Conservation (phyloP, 2,113 vertebrate genomes). For the Mustela lutreola region DNA sequence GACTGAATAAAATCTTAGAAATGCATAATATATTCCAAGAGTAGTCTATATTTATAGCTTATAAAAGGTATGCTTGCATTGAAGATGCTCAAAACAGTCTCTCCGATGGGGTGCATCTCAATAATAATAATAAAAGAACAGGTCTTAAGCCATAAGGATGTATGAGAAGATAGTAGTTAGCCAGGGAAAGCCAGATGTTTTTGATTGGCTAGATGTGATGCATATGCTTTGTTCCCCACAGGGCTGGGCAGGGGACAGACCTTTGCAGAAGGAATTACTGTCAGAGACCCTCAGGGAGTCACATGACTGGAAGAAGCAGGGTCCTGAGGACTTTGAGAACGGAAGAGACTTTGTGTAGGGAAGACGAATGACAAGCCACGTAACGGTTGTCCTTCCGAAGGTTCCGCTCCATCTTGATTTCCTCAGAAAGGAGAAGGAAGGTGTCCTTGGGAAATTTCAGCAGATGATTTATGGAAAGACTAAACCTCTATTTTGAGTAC, state of each 20-base stretch:
- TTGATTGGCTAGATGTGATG: background rate
- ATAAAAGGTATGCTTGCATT: background rate
- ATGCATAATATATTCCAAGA: background rate
- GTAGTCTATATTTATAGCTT: background rate
- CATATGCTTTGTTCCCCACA: background rate
- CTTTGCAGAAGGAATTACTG: background rate
- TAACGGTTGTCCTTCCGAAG: background rate
- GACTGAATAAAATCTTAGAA: background rate
- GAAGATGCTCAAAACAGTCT: background rate
- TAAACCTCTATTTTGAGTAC: conserved; percentile 31
- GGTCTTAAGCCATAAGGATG: background rate
- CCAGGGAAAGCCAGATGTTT: background rate
- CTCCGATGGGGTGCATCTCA: no score
- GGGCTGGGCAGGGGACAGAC: background rate
- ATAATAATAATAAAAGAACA: background rate
- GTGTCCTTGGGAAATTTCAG: conserved; percentile 3
- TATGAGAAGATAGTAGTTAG: background rate
- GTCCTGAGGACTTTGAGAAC: background rate
- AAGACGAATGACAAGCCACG: background rate
- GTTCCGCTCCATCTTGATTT: background rate
- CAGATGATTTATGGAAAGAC: background rate
- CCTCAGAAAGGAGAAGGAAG: background rate
- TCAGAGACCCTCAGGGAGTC: rapidly evolving
- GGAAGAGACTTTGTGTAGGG: background rate
- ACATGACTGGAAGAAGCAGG: background rate